Evolutionary conservation across 2,113 vertebrate species (phyloP).

Genomic region (Anhinga rufa): DNA sequence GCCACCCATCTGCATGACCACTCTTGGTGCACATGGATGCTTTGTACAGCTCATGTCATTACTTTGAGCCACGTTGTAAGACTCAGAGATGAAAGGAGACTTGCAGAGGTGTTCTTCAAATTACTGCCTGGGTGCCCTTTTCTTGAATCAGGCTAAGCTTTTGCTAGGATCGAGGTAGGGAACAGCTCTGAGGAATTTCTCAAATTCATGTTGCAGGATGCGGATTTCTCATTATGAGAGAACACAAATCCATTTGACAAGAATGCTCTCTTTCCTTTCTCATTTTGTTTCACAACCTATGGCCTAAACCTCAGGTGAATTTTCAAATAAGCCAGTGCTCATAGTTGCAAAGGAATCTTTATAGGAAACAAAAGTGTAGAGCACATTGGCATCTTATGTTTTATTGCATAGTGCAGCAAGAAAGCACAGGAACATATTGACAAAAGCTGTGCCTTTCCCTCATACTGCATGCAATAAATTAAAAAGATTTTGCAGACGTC

Average conservation of each 20-base stretch:
- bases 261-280: neutral
- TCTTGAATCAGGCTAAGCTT: neutral
- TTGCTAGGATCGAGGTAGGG: neutral
- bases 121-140: neutral
- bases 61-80: neutral
- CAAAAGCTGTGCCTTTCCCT: neutral
- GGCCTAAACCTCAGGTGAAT: conserved; percentile 17
- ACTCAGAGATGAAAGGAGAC: neutral
- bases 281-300: conserved; percentile 24
- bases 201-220: conserved; percentile 29
- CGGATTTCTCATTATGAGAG: conserved; percentile 34
- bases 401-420: neutral
- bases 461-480: neutral
- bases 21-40: neutral
- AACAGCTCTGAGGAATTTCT: conserved; percentile 4
- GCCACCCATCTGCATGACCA: neutral
- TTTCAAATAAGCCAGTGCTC: neutral
- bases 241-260: conserved; percentile 29
- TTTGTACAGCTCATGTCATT: neutral
- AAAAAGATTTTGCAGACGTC: neutral
- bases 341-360: neutral
- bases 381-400: neutral
- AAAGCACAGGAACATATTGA: neutral
- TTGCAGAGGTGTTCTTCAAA: neutral
- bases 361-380: neutral